These are phyloP conservation scores for Dunckerocampus dactyliophorus DNA, from an alignment of 2,113 vertebrate species.

Conservation along the genomic window DNA sequence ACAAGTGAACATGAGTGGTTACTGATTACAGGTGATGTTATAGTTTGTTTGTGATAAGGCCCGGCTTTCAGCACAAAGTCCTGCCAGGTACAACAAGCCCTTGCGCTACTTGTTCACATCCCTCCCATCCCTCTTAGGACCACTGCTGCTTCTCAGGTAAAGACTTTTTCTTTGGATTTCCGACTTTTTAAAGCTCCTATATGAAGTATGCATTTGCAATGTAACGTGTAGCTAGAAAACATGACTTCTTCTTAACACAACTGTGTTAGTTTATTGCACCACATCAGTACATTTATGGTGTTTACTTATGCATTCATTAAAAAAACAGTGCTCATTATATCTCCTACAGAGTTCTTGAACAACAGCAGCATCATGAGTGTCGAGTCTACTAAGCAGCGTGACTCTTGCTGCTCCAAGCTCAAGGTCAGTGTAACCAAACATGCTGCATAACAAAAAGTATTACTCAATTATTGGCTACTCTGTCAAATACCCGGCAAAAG, in stretches of 20 bases:
- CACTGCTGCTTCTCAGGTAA: constrained; percentile 51
- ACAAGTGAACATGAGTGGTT: constrained; percentile 43
- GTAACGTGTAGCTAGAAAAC: neutral
- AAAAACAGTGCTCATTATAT: neutral
- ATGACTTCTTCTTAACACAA: neutral
- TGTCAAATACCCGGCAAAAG: too few relatives aligned
- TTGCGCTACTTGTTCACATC: constrained; percentile 15
- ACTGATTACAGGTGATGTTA: constrained; percentile 65
- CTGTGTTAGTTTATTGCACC: neutral
- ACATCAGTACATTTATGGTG: neutral
- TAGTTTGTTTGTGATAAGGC: constrained; percentile 59
- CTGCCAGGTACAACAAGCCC: constrained; percentile 15
- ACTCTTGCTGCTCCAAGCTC: constrained; percentile 68
- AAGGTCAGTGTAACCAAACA: constrained; percentile 59
- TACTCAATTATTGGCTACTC: too few relatives aligned
- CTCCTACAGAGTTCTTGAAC: neutral
- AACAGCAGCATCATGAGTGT: constrained; percentile 65
- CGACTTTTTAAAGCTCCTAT: neutral
- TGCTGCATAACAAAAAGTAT: neutral
- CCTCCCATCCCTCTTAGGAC: constrained; percentile 15
- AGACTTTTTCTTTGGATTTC: neutral
- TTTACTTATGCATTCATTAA: neutral
- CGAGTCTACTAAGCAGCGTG: constrained; percentile 52
- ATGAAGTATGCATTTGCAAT: neutral
- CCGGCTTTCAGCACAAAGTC: constrained; percentile 62